Base-by-base conservation (phyloP, 2,888 invertebrate species). In the Leucozona laternaria region DNA sequence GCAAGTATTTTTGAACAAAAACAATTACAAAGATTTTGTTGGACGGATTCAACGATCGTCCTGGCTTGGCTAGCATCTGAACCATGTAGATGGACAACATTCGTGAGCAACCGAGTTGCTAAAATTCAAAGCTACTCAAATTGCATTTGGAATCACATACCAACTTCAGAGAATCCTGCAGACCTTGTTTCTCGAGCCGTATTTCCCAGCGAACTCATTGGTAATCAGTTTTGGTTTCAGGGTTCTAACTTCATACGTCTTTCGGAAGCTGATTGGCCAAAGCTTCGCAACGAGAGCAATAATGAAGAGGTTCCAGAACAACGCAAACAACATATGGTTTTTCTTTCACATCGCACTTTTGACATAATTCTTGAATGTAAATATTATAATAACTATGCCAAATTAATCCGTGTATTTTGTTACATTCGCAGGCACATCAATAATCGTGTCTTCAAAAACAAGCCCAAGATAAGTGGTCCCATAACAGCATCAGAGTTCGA, bases 31-130 rank as follows among this genome's bases (percentile, higher is more conserved):
- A 73, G 40, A n/a, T 60, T 73, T 2, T 73, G 60, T 13, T 60
- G 73, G 48, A 72, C 70, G 20, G 58, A 72, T 43, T 72, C 71
- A 58, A 58, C 73, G 2, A 73, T 73, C 17, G 73, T 62, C 2
- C 17, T 73, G 37, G 60, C 60, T 13, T 73, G 73, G 50, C 60
- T 73, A 60, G 73, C 53, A 73, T 75, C 75, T 75, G 75, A 75
- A 64, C 62, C 53, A 55, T 75, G 75, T 64, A 40, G 75, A 62
- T 75, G 62, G 62, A 75, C 62, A 7, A 62, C 53, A 1, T 75
- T 75, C 15, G 62, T 64, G 13, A 72, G 48, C n/a, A 72, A 72
- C n/a, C 72, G 58, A 58, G 58, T 58, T 2, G 45, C 15, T 10
- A 72, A 72, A 31, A 72, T 72, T 15, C 71, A 71, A 45, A 58